Conservation (phyloP, 53 echinoderm and acorn worm genomes). For the Echinometra lucunter region DNA sequence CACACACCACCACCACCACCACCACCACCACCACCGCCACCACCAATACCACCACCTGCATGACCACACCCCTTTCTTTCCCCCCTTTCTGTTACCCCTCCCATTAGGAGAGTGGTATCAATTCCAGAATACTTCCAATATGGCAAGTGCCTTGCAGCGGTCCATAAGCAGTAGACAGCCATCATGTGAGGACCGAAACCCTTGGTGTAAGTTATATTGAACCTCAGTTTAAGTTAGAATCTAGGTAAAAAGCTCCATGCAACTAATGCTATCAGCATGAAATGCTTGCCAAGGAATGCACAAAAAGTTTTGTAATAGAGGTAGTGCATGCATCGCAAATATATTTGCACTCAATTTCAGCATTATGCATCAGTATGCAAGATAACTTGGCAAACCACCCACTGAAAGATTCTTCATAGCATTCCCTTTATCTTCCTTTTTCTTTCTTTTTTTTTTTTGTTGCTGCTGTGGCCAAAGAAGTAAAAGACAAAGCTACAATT, state of each 20-base stretch:
- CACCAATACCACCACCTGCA: neutral
- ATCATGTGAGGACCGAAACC: conserved; percentile 43
- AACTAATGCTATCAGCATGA: conserved; percentile 19
- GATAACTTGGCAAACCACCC: neutral
- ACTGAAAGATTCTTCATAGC: neutral
- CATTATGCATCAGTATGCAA: neutral
- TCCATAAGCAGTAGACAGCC: conserved; percentile 67
- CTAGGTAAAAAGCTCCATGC: neutral
- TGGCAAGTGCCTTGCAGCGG: conserved; percentile 59
- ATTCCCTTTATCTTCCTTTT: no score
- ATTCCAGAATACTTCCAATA: conserved; percentile 63
- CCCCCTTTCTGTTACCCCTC: conserved; percentile 24
- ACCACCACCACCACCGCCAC: neutral
- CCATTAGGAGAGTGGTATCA: conserved; percentile 62
- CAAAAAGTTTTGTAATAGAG: neutral
- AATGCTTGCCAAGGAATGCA: conserved; percentile 2
- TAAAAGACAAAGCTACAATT: no score
- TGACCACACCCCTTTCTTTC: neutral
- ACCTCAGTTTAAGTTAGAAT: neutral
- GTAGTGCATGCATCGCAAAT: neutral
- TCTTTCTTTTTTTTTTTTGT: no score
- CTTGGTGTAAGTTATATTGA: conserved; percentile 58
- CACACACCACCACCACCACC: neutral
- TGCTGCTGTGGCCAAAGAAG: no score
- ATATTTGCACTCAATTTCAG: neutral